Evolutionary conservation across 2,888 invertebrate species (phyloP), one percentile per base, ranked within the genome.

Genomic region (Agrilus cyanescens): DNA sequence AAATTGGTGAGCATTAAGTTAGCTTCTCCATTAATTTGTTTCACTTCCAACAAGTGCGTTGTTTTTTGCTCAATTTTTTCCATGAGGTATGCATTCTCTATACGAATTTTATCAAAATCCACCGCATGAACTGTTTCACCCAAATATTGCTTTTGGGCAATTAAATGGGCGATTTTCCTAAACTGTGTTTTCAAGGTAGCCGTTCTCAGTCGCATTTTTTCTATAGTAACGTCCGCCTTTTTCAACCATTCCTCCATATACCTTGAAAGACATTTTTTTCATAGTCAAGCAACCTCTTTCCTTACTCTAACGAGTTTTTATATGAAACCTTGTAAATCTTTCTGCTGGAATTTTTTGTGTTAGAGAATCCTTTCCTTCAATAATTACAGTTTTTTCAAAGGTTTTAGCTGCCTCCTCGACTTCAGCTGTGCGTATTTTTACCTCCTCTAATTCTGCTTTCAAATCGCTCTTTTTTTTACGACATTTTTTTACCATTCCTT

Each of bases 301-400:
- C 12, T 15, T 12, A 14, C 14, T 6, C 5, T 29, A n/a, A 12
- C 12, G 12, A 32, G 7, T 34, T 12, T 15, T 37, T 41, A 16
- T 14, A 30, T 13, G 13, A 15, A 51, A 67, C 67, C 62, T 61
- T 29, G 65, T 47, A 45, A 70, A 68, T 50, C 74, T 73, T 57
- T 80, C 79, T 0, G 76, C 76, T 0, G 78, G 75, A 41, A 80
- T 76, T 47, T 75, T 66, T 46, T 76, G 76, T 0, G 76, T 77
- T 36, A 78, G 65, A 15, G 67, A 69, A 53, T 80, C 77, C 56
- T 73, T 67, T 0, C 72, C 75, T 2, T 69, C 68, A 1, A 65
- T 52, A 1, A 74, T 66, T 0, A 80, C 72, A 12, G 68, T 66
- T 40, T 70, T 64, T 32, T 76, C 67, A 44, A 80, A 77, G 35